Conservation (phyloP, 2,113 vertebrate species). For the Nannobrachium achirus region DNA sequence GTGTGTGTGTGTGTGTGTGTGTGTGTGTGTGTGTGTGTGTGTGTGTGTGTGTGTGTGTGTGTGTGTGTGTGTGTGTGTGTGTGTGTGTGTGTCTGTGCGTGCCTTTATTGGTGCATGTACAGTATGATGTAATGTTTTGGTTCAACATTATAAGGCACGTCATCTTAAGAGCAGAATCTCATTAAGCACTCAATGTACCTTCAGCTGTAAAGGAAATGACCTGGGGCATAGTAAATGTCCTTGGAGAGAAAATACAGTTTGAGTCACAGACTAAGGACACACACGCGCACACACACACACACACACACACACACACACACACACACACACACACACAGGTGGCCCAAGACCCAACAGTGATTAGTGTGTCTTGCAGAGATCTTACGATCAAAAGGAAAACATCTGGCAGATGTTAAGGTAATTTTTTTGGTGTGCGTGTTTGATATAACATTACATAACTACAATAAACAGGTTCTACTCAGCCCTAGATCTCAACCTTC, state of each 20-base stretch:
- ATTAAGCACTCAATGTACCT: background rate
- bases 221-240: background rate
- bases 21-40: slow-evolving; percentile 8
- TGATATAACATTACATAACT: no score
- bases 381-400: background rate
- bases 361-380: no score
- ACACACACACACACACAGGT: background rate
- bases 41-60: slow-evolving; percentile 1
- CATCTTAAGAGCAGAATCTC: background rate
- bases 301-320: slow-evolving; percentile 1
- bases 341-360: no score
- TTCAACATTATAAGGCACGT: background rate
- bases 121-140: background rate
- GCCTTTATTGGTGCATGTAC: background rate
- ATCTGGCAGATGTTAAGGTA: background rate
- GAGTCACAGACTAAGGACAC: background rate
- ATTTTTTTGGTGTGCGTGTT: no score
- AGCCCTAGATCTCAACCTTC: no score
- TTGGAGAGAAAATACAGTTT: background rate
- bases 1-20: slow-evolving; percentile 10
- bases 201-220: background rate
- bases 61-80: slow-evolving; percentile 23
- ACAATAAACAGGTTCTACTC: no score
- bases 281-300: background rate
- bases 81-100: slow-evolving; percentile 21